Conservation (phyloP, 2,797 vertebrate genomes). For the Pachyuromys duprasi region DNA sequence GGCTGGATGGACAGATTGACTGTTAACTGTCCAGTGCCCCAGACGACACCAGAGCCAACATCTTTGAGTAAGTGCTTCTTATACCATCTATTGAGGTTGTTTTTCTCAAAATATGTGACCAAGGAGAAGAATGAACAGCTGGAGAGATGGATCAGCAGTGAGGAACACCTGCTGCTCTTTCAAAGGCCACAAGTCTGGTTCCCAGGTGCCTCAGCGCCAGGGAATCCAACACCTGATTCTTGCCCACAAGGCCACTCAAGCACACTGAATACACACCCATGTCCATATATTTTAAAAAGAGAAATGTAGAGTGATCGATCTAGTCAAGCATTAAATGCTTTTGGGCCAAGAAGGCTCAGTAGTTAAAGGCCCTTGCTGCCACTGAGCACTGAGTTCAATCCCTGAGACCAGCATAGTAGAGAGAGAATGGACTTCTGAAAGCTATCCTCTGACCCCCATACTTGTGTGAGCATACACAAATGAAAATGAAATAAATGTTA, state of each 20-base stretch:
- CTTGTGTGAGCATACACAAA: background rate
- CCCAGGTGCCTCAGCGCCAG: background rate
- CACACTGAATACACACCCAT: background rate
- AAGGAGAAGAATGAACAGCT: background rate
- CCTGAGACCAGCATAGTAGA: background rate
- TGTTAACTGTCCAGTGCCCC: background rate
- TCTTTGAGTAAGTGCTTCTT: background rate
- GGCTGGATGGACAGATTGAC: background rate
- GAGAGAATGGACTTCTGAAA: background rate
- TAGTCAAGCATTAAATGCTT: background rate
- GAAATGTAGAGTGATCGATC: background rate
- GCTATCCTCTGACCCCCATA: background rate
- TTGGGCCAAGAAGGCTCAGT: background rate
- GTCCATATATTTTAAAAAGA: background rate
- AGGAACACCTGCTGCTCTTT: background rate
- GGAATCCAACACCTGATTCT: background rate
- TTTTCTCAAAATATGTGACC: conserved; percentile 37
- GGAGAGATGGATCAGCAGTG: background rate
- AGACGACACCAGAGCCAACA: background rate
- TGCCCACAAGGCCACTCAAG: background rate
- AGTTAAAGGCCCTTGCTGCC: background rate
- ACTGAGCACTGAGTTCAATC: background rate
- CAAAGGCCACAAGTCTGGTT: background rate
- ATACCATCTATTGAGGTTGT: background rate
- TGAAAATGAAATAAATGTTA: background rate